Conservation (phyloP, 1,140 invertebrate species). For the Anagrus nilaparvatae region DNA sequence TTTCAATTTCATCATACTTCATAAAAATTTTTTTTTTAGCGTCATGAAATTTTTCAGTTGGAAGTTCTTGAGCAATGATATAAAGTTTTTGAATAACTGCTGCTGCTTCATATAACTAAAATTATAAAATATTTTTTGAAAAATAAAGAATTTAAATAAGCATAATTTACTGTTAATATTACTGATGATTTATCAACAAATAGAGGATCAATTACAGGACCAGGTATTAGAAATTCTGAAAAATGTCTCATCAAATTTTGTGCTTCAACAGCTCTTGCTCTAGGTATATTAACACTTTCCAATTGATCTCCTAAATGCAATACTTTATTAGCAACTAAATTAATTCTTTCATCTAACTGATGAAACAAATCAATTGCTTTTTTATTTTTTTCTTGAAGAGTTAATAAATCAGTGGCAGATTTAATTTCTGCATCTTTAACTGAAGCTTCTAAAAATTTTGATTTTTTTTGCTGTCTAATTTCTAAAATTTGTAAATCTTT, state of each 20-base stretch:
- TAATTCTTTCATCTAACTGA: conserved; percentile 90
- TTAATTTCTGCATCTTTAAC: conserved; percentile 80
- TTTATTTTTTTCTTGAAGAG: conserved; percentile 82
- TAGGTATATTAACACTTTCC: conserved; percentile 90
- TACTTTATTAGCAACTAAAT: conserved; percentile 93
- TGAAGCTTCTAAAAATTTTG: conserved; percentile 71
- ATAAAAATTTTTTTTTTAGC: conserved; percentile 81
- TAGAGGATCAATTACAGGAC: conserved; percentile 72
- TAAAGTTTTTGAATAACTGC: conserved; percentile 97
- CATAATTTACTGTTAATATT: conserved; percentile 11
- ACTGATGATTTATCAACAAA: conserved; percentile 81
- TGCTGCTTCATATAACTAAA: conserved; percentile 86
- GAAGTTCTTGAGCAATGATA: conserved; percentile 90
- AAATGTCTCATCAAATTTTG: conserved; percentile 90
- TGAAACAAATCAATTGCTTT: conserved; percentile 79
- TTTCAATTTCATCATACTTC: conserved; percentile 95
- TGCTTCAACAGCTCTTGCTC: conserved; percentile 88
- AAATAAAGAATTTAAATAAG: neutral
- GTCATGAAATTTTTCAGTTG: conserved; percentile 74
- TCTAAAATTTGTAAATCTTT: conserved; percentile 70
- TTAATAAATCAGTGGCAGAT: conserved; percentile 70
- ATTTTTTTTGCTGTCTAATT: conserved; percentile 78
- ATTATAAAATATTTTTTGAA: conserved; percentile 17
- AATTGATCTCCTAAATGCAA: conserved; percentile 95
- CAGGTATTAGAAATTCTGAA: conserved; percentile 82